Conservation (phyloP, 1,140 invertebrate genomes). For the Drosophila sproati region DNA sequence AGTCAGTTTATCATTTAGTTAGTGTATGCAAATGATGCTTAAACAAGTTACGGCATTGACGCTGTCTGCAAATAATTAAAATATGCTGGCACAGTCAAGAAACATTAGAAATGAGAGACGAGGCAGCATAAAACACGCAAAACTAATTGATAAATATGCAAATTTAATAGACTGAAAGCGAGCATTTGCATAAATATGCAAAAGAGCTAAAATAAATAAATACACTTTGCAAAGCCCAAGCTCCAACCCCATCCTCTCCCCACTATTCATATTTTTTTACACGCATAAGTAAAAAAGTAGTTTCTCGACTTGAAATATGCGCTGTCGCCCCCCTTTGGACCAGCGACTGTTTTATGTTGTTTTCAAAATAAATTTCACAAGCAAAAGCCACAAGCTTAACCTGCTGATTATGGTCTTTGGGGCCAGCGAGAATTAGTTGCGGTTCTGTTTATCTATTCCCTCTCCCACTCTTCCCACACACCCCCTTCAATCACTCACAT, state of each 20-base stretch:
- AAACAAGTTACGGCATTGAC: constrained; percentile 63
- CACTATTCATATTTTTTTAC: not conserved
- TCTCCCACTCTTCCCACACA: no score
- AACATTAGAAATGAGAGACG: constrained; percentile 40
- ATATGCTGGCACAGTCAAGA: constrained; percentile 76
- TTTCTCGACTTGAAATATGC: constrained; percentile 12
- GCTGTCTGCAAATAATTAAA: constrained; percentile 66
- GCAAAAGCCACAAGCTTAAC: no score
- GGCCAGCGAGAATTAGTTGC: no score
- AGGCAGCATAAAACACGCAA: constrained; percentile 55
- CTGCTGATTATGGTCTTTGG: no score
- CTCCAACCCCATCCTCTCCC: not conserved
- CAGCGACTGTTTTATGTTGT: no score
- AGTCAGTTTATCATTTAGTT: constrained; percentile 1
- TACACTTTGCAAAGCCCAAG: constrained; percentile 52
- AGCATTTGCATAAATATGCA: constrained; percentile 79
- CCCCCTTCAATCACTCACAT: no score
- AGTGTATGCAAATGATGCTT: constrained; percentile 62
- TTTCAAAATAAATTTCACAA: no score
- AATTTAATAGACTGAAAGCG: constrained; percentile 75
- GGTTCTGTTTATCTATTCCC: no score
- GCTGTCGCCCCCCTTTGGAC: not conserved
- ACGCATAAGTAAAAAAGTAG: constrained; percentile 4
- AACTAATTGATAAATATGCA: constrained; percentile 81
- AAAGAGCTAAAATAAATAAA: constrained; percentile 65